Conservation (phyloP, 2,797 vertebrate species). For the Phylloscopus collybita region DNA sequence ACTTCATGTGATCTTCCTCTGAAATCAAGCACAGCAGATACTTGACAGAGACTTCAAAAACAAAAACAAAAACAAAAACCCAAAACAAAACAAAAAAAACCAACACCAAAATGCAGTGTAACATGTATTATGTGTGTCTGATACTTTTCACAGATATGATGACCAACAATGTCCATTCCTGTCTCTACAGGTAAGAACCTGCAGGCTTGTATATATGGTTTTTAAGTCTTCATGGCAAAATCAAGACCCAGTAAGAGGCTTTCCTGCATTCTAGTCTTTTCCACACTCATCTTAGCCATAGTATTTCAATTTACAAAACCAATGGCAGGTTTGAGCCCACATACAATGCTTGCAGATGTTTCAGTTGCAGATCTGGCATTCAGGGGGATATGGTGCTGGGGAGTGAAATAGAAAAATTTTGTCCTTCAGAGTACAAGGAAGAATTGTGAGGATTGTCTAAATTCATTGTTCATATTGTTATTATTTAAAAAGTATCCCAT, state of each 20-base stretch:
- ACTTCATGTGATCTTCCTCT: constrained; percentile 22
- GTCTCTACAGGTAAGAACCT: background rate
- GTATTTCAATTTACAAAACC: background rate
- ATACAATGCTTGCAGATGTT: background rate
- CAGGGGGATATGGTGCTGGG: background rate
- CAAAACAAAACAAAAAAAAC: no score
- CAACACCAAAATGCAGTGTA: background rate
- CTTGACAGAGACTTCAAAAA: background rate
- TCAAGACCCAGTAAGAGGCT: background rate
- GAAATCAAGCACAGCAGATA: background rate
- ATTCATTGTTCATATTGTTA: background rate
- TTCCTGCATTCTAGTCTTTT: background rate
- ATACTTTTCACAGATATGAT: background rate
- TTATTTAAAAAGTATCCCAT: background rate
- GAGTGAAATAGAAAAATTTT: background rate
- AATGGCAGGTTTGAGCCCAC: background rate
- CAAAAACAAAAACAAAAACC: no score
- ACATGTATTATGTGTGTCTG: background rate
- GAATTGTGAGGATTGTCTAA: background rate
- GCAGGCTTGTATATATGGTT: background rate
- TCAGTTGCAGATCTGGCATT: background rate
- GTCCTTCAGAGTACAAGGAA: background rate
- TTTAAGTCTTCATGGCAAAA: background rate
- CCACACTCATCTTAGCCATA: background rate
- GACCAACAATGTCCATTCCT: background rate